A percentile compares a stretch with the other conserved stretches of the same genome.
Conservation (phyloP, 2,888 invertebrate species). For the Stegophylla sp. region DNA sequence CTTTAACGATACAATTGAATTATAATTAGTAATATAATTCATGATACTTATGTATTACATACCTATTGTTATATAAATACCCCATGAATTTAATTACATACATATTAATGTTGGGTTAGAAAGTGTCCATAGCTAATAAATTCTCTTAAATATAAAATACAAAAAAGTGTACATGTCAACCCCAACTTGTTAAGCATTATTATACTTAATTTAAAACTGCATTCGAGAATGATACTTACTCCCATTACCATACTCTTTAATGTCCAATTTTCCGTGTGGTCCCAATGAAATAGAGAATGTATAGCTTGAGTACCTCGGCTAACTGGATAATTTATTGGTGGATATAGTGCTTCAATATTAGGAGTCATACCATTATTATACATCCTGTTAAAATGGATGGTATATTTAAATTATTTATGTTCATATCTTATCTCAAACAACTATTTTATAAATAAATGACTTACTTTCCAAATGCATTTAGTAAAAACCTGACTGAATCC, state of each 20-base stretch:
- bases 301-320: conserved; percentile 85
- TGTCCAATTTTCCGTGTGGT: conserved; percentile 78
- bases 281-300: conserved; percentile 84
- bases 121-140: no score
- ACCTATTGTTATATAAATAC: no score
- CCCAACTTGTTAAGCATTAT: no score
- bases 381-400: conserved; percentile 65
- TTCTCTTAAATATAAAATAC: no score
- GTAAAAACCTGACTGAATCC: conserved; percentile 66
- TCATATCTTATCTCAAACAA: neutral
- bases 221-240: conserved; percentile 14
- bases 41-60: no score
- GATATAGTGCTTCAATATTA: conserved; percentile 78
- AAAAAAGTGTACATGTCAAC: no score
- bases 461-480: conserved; percentile 66
- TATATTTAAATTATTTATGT: neutral
- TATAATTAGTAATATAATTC: no score
- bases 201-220: no score
- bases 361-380: conserved; percentile 80
- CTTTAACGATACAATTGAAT: no score
- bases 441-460: conserved; percentile 52
- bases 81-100: no score
- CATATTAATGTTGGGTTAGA: no score
- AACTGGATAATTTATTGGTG: conserved; percentile 80
- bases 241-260: conserved; percentile 14